Percentiles rank a stretch among this genome's conserved stretches.
Evolutionary conservation across 2,113 vertebrate genomes (phyloP).

Genomic region (Gorsachius goisagi): DNA sequence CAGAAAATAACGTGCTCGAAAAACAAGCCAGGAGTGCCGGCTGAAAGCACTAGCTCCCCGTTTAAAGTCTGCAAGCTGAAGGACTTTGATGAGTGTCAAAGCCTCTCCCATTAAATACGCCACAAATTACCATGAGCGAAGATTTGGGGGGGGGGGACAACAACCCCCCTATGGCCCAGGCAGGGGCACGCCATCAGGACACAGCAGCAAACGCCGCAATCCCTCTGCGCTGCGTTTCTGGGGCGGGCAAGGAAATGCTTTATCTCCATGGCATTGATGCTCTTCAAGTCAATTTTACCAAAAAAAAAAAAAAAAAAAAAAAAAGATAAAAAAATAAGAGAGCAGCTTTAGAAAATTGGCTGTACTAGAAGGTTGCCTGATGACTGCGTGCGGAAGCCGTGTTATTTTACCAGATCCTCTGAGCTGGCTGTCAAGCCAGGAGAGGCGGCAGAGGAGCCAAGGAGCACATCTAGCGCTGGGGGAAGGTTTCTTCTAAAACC

Average conservation of each 20-base stretch:
- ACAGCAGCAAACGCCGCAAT: not conserved
- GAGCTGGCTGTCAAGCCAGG: not conserved
- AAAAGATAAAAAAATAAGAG: not conserved
- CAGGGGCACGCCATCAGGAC: not conserved
- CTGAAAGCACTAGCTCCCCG: not conserved
- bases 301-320: not conserved
- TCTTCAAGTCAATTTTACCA: not conserved
- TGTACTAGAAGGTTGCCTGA: not conserved
- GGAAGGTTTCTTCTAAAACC: not conserved
- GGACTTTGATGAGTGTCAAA: not conserved
- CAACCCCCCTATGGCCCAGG: not conserved
- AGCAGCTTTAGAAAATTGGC: not conserved
- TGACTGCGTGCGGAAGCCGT: not conserved
- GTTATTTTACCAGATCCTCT: not conserved
- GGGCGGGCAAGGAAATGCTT: not conserved
- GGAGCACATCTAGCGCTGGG: fast-evolving
- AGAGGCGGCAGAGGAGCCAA: not conserved
- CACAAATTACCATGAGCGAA: not conserved
- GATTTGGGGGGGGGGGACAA: not conserved
- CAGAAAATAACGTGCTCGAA: not conserved
- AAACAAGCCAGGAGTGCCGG: not conserved
- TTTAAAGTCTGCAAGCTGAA: not conserved
- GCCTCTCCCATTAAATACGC: not conserved
- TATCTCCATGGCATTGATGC: not conserved
- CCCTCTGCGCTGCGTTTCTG: not conserved